Conservation (phyloP, 92 coral and sea anemone genomes). For the Epizoanthus ramosus region DNA sequence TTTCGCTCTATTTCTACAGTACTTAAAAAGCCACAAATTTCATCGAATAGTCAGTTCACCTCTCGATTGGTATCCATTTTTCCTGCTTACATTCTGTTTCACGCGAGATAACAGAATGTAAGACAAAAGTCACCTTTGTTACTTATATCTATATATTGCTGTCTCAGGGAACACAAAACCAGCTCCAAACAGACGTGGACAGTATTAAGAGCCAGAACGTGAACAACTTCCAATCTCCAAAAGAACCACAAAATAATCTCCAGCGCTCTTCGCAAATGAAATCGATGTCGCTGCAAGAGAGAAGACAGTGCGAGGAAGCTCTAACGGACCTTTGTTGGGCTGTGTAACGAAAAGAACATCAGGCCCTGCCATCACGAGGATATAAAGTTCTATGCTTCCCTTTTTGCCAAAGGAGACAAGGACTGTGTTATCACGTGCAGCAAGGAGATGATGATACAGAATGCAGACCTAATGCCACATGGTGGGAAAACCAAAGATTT, state of each 20-base stretch:
- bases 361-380: conserved; percentile 26
- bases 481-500: conserved; percentile 3
- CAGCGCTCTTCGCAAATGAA: background rate
- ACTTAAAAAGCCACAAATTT: no score
- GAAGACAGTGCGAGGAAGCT: conserved; percentile 6
- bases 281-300: background rate
- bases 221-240: background rate
- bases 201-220: conserved; percentile 8
- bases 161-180: conserved; percentile 18
- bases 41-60: no score
- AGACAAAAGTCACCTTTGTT: no score
- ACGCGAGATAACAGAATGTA: no score
- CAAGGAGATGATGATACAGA: conserved; percentile 27
- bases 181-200: conserved; percentile 18
- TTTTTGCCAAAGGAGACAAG: conserved; percentile 26
- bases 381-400: conserved; percentile 6
- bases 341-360: conserved; percentile 19
- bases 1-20: no score
- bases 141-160: conserved; percentile 9
- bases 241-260: conserved; percentile 3
- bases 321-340: conserved; percentile 21
- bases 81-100: no score
- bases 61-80: no score
- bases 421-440: conserved; percentile 30
- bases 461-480: conserved; percentile 15